Percentiles rank a stretch among this genome's conserved stretches.
These are phyloP conservation scores for Lucilia sericata DNA, from an alignment of 1,140 invertebrate genomes.

Conservation along the genomic window DNA sequence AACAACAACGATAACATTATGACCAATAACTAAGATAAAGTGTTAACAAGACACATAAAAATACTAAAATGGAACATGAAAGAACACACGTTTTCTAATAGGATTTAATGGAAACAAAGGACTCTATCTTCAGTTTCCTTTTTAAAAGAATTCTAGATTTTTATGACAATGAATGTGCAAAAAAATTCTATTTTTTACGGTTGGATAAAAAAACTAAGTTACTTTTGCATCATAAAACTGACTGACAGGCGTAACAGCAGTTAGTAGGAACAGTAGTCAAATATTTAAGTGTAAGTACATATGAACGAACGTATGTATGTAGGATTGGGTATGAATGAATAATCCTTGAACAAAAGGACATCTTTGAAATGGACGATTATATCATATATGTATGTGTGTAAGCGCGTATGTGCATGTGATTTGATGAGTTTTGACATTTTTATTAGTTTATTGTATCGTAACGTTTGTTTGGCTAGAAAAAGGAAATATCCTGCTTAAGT, in stretches of 20 bases:
- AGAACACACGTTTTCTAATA: constrained; percentile 49
- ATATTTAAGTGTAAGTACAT: too few relatives aligned
- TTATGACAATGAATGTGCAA: constrained; percentile 49
- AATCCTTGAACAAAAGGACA: constrained; percentile 27
- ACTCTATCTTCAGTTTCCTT: neutral
- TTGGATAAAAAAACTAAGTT: too few relatives aligned
- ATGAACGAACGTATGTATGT: neutral
- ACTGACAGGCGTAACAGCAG: constrained; percentile 27
- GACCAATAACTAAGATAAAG: constrained; percentile 36
- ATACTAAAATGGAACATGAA: constrained; percentile 25
- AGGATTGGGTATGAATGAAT: neutral
- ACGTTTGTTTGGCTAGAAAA: neutral
- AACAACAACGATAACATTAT: constrained; percentile 15
- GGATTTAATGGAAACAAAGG: constrained; percentile 43
- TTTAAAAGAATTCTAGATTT: constrained; percentile 34
- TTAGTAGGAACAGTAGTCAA: neutral
- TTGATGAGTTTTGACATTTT: constrained; percentile 57
- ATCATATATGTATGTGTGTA: neutral
- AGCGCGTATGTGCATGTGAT: constrained; percentile 40
- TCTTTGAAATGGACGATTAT: neutral
- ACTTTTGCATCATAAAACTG: neutral
- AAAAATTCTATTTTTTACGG: constrained; percentile 37
- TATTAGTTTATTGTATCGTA: constrained; percentile 54
- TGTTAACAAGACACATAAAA: constrained; percentile 34
- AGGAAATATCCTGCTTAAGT: constrained; percentile 25